Conservation (phyloP, 1,140 invertebrate species). For the Philaenus spumarius region DNA sequence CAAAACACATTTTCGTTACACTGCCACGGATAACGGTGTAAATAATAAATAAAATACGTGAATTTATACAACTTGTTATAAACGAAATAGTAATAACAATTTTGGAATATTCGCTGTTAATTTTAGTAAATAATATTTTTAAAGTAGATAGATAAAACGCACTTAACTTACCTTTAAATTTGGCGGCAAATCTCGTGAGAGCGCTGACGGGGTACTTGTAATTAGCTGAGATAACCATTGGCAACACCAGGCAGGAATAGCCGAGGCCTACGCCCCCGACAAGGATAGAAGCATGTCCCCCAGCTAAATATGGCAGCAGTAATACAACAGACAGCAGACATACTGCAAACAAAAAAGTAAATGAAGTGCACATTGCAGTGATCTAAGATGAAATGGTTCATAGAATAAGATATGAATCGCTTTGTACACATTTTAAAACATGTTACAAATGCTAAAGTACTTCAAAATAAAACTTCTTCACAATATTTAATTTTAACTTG, state of each 20-base stretch:
- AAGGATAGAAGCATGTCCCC: constrained; percentile 48
- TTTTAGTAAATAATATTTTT: too few relatives aligned
- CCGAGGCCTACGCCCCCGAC: constrained; percentile 51
- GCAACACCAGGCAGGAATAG: constrained; percentile 54
- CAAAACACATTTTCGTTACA: too few relatives aligned
- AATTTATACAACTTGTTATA: too few relatives aligned
- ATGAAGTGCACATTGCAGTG: too few relatives aligned
- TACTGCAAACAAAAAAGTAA: constrained; percentile 44
- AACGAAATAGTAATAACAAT: too few relatives aligned
- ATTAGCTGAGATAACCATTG: constrained; percentile 55
- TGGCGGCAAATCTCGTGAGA: constrained; percentile 37
- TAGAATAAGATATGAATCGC: too few relatives aligned
- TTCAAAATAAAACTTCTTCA: neutral
- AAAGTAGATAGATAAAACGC: too few relatives aligned
- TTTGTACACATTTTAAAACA: neutral
- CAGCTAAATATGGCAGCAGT: constrained; percentile 51
- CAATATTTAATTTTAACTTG: neutral
- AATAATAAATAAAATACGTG: too few relatives aligned
- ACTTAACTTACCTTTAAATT: constrained; percentile 8
- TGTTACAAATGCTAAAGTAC: neutral
- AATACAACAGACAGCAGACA: constrained; percentile 55
- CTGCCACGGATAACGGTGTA: too few relatives aligned
- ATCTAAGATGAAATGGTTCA: too few relatives aligned
- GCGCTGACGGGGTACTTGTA: constrained; percentile 53
- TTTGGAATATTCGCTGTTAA: too few relatives aligned